These are phyloP conservation scores for Spheniscus humboldti DNA, from an alignment of 2,797 vertebrate species.

Conservation along the genomic window DNA sequence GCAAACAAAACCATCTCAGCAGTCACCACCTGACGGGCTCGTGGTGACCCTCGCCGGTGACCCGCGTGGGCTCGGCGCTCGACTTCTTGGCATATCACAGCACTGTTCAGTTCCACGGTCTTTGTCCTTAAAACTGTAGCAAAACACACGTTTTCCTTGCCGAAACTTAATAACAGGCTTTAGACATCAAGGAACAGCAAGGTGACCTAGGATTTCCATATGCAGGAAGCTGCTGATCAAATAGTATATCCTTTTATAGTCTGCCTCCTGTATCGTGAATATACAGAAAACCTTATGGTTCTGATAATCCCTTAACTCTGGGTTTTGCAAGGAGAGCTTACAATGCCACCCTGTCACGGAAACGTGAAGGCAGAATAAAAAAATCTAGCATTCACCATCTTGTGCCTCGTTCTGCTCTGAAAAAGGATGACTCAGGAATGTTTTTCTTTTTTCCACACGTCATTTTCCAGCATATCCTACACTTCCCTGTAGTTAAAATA, in stretches of 20 bases:
- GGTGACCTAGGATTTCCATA: slow-evolving; percentile 42
- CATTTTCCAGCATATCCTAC: neutral
- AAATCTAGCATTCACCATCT: neutral
- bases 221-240: slow-evolving; percentile 34
- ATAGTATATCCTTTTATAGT: slow-evolving; percentile 2
- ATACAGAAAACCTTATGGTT: neutral
- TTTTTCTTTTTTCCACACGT: neutral
- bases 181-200: slow-evolving; percentile 28
- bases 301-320: slow-evolving; percentile 12
- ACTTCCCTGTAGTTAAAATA: neutral
- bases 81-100: slow-evolving; percentile 70
- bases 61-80: slow-evolving; percentile 62
- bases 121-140: slow-evolving; percentile 35
- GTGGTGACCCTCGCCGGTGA: slow-evolving; percentile 58
- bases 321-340: neutral
- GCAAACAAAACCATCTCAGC: slow-evolving; percentile 71
- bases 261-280: neutral
- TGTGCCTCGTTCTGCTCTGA: neutral
- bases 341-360: neutral
- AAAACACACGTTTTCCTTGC: neutral
- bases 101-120: slow-evolving; percentile 30
- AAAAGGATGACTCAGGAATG: neutral
- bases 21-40: slow-evolving; percentile 69
- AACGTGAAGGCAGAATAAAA: neutral
- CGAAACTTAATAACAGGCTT: slow-evolving; percentile 24